phyloP scores from a whole-genome alignment of 2,113 vertebrate genomes.

The Eulacestoma nigropectus region DNA sequence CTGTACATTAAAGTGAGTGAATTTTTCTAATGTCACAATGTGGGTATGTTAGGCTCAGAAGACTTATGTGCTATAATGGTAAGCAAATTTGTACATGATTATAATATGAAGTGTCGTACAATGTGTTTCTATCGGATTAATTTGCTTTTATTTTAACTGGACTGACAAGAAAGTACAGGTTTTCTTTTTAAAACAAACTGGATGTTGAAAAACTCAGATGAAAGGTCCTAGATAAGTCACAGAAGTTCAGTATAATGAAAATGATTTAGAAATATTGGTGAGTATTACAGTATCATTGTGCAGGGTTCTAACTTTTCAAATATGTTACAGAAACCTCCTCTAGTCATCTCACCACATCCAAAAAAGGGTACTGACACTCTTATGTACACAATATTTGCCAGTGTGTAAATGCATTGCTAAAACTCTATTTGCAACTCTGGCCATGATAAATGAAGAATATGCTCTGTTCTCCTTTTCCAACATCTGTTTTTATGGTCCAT shows the following conservation, averaged over 20 bases:
- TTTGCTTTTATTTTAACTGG: neutral
- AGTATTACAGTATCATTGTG: neutral
- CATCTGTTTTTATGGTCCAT: neutral
- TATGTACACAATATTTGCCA: rapidly evolving
- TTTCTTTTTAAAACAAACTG: neutral
- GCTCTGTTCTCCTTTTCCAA: neutral
- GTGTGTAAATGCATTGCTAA: neutral
- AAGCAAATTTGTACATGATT: neutral
- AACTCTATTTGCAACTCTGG: neutral
- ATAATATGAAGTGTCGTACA: neutral
- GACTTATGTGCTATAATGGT: neutral
- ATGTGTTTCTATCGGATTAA: neutral
- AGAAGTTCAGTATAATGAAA: neutral
- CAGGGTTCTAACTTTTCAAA: neutral
- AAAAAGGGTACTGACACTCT: neutral
- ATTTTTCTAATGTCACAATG: neutral
- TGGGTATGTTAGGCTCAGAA: neutral
- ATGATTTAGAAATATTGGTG: neutral
- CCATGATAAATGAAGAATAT: neutral
- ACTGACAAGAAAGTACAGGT: neutral
- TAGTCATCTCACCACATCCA: neutral
- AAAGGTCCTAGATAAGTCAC: neutral
- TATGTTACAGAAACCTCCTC: neutral
- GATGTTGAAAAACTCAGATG: neutral
- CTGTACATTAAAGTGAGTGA: neutral